These are phyloP conservation scores for Mimachlamys varia DNA, from an alignment of 2,888 invertebrate species.

Conservation along the genomic window DNA sequence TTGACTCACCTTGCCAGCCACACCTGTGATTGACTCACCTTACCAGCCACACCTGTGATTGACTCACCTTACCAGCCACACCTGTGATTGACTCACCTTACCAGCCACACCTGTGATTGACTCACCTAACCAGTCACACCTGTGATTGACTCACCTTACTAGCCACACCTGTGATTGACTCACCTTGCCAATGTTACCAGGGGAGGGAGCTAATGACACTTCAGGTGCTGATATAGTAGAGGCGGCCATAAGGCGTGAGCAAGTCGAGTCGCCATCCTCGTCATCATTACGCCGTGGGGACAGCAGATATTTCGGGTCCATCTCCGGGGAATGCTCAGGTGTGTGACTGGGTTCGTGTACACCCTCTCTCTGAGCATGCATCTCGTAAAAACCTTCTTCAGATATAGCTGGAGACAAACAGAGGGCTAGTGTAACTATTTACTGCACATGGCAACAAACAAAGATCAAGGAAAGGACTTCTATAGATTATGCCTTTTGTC, in stretches of 20 bases:
- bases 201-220: slow-evolving; percentile 75
- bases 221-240: slow-evolving; percentile 77
- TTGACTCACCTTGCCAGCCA: too few relatives aligned
- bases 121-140: too few relatives aligned
- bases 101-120: too few relatives aligned
- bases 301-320: slow-evolving; percentile 48
- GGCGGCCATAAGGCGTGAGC: slow-evolving; percentile 67
- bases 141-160: neutral
- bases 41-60: neutral
- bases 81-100: too few relatives aligned
- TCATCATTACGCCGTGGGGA: slow-evolving; percentile 49
- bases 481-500: too few relatives aligned
- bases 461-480: too few relatives aligned
- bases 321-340: slow-evolving; percentile 55
- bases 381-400: slow-evolving; percentile 72
- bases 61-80: slow-evolving; percentile 64
- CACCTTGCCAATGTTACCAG: slow-evolving; percentile 73
- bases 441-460: too few relatives aligned
- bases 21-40: neutral
- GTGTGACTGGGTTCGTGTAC: slow-evolving; percentile 61
- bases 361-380: slow-evolving; percentile 65
- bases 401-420: slow-evolving; percentile 66
- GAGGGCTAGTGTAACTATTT: neutral
- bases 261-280: slow-evolving; percentile 54
- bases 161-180: neutral